phyloP scores from a whole-genome alignment of 2,888 invertebrate species.

The Volucella bombylans region DNA sequence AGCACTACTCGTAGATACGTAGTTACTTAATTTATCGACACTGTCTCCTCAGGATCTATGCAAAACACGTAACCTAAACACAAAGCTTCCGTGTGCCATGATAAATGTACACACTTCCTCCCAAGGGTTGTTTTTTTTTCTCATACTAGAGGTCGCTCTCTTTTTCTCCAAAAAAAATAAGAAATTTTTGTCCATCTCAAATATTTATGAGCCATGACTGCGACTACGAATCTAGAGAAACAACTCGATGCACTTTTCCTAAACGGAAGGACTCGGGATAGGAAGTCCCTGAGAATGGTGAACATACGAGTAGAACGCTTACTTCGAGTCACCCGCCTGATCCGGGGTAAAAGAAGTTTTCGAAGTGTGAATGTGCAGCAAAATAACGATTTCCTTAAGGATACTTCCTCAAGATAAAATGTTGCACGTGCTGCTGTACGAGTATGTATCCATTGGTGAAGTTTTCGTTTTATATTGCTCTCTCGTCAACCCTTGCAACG shows the following conservation, averaged over 20 bases:
- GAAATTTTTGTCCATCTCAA: conserved; percentile 19
- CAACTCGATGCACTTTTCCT: conserved; percentile 6
- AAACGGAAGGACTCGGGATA: neutral
- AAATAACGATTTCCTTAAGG: conserved; percentile 34
- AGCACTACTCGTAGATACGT: no score
- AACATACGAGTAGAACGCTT: no score
- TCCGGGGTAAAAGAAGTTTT: no score
- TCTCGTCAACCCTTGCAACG: neutral
- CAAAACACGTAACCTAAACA: conserved; percentile 13
- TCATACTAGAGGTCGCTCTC: no score
- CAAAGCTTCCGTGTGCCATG: neutral
- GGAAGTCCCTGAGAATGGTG: no score
- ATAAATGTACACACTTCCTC: conserved; percentile 16
- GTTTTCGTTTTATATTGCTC: neutral
- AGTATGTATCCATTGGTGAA: conserved; percentile 20
- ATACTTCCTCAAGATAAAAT: conserved; percentile 11
- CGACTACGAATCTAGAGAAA: conserved; percentile 27
- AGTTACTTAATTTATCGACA: conserved; percentile 10
- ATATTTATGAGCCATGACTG: conserved; percentile 46
- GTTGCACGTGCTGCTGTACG: conserved; percentile 22
- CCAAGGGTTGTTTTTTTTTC: neutral
- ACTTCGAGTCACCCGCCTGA: no score
- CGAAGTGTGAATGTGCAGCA: conserved; percentile 17
- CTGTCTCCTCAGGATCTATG: neutral
- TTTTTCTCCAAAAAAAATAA: no score